These are phyloP conservation scores for Pseudoips prasinana DNA, from an alignment of 2,888 invertebrate genomes.

Conservation along the genomic window DNA sequence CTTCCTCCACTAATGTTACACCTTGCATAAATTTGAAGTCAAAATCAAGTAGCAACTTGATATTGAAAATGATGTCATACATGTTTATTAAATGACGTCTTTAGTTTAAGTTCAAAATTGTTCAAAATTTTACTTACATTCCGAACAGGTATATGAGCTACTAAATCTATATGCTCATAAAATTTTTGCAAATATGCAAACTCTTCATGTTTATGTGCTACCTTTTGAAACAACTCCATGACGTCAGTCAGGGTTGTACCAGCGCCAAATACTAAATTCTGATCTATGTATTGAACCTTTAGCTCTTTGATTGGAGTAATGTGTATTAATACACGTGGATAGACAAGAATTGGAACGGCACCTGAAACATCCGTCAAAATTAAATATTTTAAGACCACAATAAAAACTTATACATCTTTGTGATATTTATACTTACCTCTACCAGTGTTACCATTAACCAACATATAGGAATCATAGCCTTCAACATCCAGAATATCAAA, in stretches of 20 bases:
- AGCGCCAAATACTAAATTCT: slow-evolving; percentile 78
- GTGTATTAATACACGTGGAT: slow-evolving; percentile 79
- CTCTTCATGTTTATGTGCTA: slow-evolving; percentile 39
- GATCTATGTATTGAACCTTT: slow-evolving; percentile 52
- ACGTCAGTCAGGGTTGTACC: slow-evolving; percentile 77
- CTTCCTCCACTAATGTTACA: too few species aligned
- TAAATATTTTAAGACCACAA: neutral
- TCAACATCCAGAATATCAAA: slow-evolving; percentile 56
- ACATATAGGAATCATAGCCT: slow-evolving; percentile 67
- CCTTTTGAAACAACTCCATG: slow-evolving; percentile 60
- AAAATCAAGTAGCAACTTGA: too few species aligned
- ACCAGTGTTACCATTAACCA: slow-evolving; percentile 87
- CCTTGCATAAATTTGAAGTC: too few species aligned
- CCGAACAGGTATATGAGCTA: slow-evolving; percentile 86
- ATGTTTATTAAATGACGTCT: too few species aligned
- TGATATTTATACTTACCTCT: slow-evolving; percentile 65
- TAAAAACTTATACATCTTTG: neutral
- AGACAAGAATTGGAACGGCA: slow-evolving; percentile 52
- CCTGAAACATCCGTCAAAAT: slow-evolving; percentile 43
- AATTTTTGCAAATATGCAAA: slow-evolving; percentile 82
- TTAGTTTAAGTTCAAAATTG: too few species aligned
- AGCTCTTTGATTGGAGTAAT: slow-evolving; percentile 81
- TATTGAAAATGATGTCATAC: too few species aligned
- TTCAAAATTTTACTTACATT: slow-evolving; percentile 80
- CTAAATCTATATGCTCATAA: slow-evolving; percentile 83